A percentile compares a stretch with the other conserved stretches of the same genome.
phyloP scores from a whole-genome alignment of 2,888 invertebrate genomes.

The Acleris holmiana region DNA sequence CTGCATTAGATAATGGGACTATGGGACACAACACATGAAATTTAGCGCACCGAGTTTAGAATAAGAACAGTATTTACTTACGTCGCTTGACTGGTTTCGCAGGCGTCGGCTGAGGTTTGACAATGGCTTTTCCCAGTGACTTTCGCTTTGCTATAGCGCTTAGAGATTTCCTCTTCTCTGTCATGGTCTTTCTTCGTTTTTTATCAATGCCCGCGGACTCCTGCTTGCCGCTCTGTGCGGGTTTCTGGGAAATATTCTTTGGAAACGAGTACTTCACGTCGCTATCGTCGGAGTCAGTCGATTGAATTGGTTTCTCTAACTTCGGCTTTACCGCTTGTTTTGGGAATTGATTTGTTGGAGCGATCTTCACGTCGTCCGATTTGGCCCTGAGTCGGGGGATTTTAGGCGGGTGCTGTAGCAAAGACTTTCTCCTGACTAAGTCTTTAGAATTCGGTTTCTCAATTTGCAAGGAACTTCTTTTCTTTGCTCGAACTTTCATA shows the following conservation, averaged over 20 bases:
- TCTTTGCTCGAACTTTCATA: slow-evolving; percentile 69
- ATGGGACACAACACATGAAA: too few relatives aligned
- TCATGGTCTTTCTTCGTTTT: slow-evolving; percentile 53
- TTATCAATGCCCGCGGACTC: slow-evolving; percentile 41
- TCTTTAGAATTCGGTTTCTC: slow-evolving; percentile 73
- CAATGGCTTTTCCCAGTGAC: slow-evolving; percentile 59
- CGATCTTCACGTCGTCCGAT: slow-evolving; percentile 51
- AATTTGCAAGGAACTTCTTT: slow-evolving; percentile 72
- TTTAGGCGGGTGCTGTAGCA: slow-evolving; percentile 72
- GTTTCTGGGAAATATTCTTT: slow-evolving; percentile 42
- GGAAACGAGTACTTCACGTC: slow-evolving; percentile 79
- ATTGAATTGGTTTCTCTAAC: slow-evolving; percentile 47
- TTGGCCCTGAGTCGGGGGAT: slow-evolving; percentile 68
- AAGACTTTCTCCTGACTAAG: slow-evolving; percentile 66
- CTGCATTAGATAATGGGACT: too few relatives aligned
- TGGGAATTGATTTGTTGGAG: slow-evolving; percentile 40
- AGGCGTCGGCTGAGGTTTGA: slow-evolving; percentile 51
- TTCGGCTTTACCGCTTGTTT: slow-evolving; percentile 41
- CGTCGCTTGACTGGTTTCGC: slow-evolving; percentile 66
- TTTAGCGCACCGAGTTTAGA: too few relatives aligned
- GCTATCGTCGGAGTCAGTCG: slow-evolving; percentile 75
- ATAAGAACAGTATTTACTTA: slow-evolving; percentile 53
- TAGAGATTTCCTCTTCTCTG: slow-evolving; percentile 65
- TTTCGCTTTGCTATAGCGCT: slow-evolving; percentile 69
- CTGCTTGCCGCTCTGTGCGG: slow-evolving; percentile 1